Evolutionary conservation across 2,888 invertebrate species (phyloP).

Genomic region (Buathra laborator): DNA sequence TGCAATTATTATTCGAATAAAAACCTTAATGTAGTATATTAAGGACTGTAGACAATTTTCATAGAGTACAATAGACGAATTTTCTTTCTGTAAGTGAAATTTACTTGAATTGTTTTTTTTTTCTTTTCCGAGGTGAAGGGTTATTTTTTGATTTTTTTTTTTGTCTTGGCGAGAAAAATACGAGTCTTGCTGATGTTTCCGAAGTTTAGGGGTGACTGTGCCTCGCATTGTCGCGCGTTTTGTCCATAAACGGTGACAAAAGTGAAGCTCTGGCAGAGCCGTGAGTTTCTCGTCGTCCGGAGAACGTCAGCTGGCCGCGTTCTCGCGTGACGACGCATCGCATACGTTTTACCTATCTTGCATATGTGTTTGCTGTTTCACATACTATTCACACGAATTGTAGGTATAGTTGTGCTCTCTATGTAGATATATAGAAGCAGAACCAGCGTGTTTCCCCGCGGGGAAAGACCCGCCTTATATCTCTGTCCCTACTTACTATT

Average conservation of each 20-base stretch:
- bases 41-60: no score
- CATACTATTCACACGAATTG: slow-evolving; percentile 7
- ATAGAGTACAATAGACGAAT: no score
- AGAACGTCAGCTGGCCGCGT: slow-evolving; percentile 81
- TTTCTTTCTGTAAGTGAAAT: not conserved
- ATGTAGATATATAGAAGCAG: slow-evolving; percentile 13
- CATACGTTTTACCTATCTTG: slow-evolving; percentile 67
- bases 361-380: slow-evolving; percentile 16
- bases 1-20: no score
- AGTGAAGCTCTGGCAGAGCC: slow-evolving; percentile 39
- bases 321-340: slow-evolving; percentile 82
- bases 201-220: slow-evolving; percentile 4
- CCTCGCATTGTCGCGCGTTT: slow-evolving; percentile 17
- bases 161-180: not conserved
- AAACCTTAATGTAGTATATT: no score
- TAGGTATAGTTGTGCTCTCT: not conserved
- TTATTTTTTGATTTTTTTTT: not conserved
- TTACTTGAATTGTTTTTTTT: not conserved
- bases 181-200: not conserved
- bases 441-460: slow-evolving; percentile 70
- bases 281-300: slow-evolving; percentile 61
- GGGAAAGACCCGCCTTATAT: slow-evolving; percentile 77
- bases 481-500: slow-evolving; percentile 81
- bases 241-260: slow-evolving; percentile 30
- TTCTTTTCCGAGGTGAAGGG: not conserved